Percentiles rank a stretch among this genome's conserved stretches.
phyloP scores from a whole-genome alignment of 1,140 invertebrate genomes.

The Calycopis cecrops region DNA sequence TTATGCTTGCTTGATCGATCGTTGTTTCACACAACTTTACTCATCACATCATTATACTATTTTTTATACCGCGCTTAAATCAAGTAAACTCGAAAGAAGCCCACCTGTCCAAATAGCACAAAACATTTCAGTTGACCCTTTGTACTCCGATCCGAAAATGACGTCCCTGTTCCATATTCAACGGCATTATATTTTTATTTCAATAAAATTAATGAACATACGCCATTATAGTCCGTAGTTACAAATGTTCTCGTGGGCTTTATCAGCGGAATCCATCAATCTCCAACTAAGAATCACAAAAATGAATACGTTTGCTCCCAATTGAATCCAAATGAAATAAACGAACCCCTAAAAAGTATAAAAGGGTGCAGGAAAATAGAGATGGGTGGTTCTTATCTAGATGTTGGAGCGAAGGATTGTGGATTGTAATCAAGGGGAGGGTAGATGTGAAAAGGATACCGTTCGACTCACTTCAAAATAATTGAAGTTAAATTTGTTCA shows the following conservation, averaged over 20 bases:
- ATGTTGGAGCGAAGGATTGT: slow-evolving; percentile 64
- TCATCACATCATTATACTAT: no score
- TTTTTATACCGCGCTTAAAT: no score
- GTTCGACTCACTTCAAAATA: slow-evolving; percentile 65
- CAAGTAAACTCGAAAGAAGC: no score
- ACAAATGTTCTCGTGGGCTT: slow-evolving; percentile 51
- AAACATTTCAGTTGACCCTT: no score
- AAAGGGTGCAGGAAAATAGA: slow-evolving; percentile 58
- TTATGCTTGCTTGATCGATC: no score
- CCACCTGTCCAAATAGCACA: no score
- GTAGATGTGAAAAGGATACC: slow-evolving; percentile 64
- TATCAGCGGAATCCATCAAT: slow-evolving; percentile 58
- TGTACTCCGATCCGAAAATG: no score
- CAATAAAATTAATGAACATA: slow-evolving; percentile 9
- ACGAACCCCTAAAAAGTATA: slow-evolving; percentile 50
- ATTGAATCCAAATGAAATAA: slow-evolving; percentile 68
- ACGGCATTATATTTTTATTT: slow-evolving; percentile 3
- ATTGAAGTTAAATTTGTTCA: slow-evolving; percentile 72
- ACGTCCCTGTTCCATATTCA: background rate
- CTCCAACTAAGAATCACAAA: slow-evolving; percentile 47
- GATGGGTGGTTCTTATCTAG: slow-evolving; percentile 65
- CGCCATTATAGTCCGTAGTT: slow-evolving; percentile 39
- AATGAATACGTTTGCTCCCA: slow-evolving; percentile 59
- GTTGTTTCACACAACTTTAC: no score
- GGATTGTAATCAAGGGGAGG: slow-evolving; percentile 66